Base-by-base conservation (phyloP, 2,888 invertebrate species). In the Linnaemya tessellans region DNA sequence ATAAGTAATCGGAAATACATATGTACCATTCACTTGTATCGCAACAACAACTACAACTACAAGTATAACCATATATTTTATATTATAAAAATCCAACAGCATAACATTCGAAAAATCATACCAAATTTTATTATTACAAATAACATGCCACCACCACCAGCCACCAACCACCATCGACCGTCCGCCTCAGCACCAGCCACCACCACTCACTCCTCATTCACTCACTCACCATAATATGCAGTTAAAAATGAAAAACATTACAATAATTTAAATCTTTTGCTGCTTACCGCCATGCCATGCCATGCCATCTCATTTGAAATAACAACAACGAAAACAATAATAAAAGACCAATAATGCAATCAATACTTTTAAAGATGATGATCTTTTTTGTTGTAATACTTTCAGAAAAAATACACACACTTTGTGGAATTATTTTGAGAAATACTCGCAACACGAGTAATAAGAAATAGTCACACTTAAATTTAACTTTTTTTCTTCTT, bases 401-500 rank as follows among this genome's bases (percentile, higher is more conserved):
- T 73, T 38, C 41, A 13, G 41, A 41, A 70, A 71, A 25, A 30
- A 58, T 7, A 38, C 18, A 38, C 60, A 60, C 60, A 13, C 30
- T 54, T 49, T 62, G 35, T 22, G 58, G 58, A 73, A 73, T 73
- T 60, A 60, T 73, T 73, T 73, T 18, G 10, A 56, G 49, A 67
- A 35, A 49, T 18, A 49, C 7, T 49, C 49, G 18, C 5, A n/a
- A n/a, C 4, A 15, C 30, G 30, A 30, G 5, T 30, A 65, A 77
- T 43, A 65, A 58, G 15, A 78, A 75, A 81, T 70, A 77, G 77
- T 84, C 84, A 84, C 84, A 81, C 81, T 84, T 84, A 84, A 84
- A 81, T 81, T 80, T 68, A 74, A 54, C 60, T 78, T 73, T 67
- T 60, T 43, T 62, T 54, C 25, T 70, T 56, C 9, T 20, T 43